phyloP scores from a whole-genome alignment of 2,888 invertebrate species.

The Nasonovia ribisnigri region DNA sequence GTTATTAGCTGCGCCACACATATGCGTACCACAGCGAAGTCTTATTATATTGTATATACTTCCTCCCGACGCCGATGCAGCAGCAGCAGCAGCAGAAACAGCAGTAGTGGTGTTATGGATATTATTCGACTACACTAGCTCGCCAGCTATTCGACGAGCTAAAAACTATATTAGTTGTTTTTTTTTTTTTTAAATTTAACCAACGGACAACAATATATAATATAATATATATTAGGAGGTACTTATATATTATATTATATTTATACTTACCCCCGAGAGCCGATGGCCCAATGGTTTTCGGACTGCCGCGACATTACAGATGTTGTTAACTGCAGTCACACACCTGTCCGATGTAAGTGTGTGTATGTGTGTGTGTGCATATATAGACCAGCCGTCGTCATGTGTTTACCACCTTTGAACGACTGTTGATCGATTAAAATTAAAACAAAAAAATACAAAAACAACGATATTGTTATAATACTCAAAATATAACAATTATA shows the following conservation, averaged over 20 bases:
- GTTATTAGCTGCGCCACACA: neutral
- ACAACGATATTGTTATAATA: neutral
- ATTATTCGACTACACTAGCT: neutral
- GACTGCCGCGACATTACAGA: slow-evolving; percentile 35
- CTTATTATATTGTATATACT: slow-evolving; percentile 25
- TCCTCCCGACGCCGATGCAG: neutral
- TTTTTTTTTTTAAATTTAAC: neutral
- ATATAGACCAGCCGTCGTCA: slow-evolving; percentile 29
- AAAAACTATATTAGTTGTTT: neutral
- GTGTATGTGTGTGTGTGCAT: neutral
- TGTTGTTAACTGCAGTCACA: slow-evolving; percentile 43
- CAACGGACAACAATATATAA: neutral
- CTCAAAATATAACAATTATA: neutral
- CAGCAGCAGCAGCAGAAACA: neutral
- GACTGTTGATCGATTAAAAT: slow-evolving; percentile 42
- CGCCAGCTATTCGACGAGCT: neutral
- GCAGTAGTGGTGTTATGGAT: neutral
- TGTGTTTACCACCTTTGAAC: slow-evolving; percentile 22
- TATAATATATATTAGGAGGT: neutral
- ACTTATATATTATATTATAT: neutral
- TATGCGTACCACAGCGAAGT: slow-evolving; percentile 32
- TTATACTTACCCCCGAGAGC: slow-evolving; percentile 26
- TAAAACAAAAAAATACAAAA: neutral
- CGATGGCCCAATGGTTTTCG: slow-evolving; percentile 36
- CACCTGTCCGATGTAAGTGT: slow-evolving; percentile 37